Conservation (phyloP, 2,888 invertebrate genomes). For the Azorinus chamasolen region DNA sequence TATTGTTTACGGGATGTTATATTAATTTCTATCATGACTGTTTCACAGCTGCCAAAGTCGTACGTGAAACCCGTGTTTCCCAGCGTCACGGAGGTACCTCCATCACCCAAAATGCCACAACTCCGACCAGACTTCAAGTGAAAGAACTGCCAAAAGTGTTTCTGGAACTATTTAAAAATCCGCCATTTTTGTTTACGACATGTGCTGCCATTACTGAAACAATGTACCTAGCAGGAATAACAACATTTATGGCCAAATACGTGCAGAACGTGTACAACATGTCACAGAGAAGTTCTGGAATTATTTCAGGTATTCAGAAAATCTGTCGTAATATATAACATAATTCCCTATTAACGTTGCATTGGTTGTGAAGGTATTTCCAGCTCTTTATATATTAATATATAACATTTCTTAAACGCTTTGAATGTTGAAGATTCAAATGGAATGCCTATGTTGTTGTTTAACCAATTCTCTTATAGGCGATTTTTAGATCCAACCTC, state of each 20-base stretch:
- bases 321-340: too few relatives aligned
- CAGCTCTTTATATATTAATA: too few relatives aligned
- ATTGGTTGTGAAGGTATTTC: too few relatives aligned
- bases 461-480: too few relatives aligned
- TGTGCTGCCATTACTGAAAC: slow-evolving; percentile 89
- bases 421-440: too few relatives aligned
- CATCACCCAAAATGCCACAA: background rate
- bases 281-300: slow-evolving; percentile 90
- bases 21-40: too few relatives aligned
- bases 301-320: slow-evolving; percentile 91
- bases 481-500: too few relatives aligned
- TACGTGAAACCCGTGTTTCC: slow-evolving; percentile 64
- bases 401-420: too few relatives aligned
- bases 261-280: slow-evolving; percentile 91
- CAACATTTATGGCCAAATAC: slow-evolving; percentile 92
- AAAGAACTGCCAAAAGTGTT: slow-evolving; percentile 57
- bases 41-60: slow-evolving; percentile 70
- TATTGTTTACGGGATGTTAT: too few relatives aligned
- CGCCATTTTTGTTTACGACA: slow-evolving; percentile 89
- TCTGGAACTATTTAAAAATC: slow-evolving; percentile 70
- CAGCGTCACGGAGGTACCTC: slow-evolving; percentile 69
- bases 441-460: too few relatives aligned
- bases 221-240: slow-evolving; percentile 87
- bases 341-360: too few relatives aligned
- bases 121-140: slow-evolving; percentile 39